A percentile compares a stretch with the other conserved stretches of the same genome.
These are phyloP conservation scores for Mimachlamys varia DNA, from an alignment of 2,888 invertebrate genomes.

Conservation along the genomic window DNA sequence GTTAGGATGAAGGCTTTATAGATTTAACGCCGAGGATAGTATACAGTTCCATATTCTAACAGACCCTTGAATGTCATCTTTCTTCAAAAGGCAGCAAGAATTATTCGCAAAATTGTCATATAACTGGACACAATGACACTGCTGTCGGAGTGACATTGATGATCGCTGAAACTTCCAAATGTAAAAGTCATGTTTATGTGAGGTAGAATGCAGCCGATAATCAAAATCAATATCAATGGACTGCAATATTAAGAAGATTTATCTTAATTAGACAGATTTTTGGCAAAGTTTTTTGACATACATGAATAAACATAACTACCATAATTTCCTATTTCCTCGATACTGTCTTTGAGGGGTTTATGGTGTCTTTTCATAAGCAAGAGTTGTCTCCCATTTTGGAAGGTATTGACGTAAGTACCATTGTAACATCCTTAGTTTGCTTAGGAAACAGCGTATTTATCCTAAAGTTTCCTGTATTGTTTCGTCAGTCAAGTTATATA, in stretches of 20 bases:
- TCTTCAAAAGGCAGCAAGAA: neutral
- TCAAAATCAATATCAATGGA: neutral
- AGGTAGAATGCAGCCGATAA: neutral
- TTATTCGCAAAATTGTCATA: neutral
- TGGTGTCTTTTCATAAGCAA: no score
- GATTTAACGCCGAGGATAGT: neutral
- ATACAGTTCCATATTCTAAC: neutral
- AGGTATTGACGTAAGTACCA: no score
- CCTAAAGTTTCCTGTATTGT: no score
- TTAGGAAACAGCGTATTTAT: no score
- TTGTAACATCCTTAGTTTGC: no score
- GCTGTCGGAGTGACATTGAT: neutral
- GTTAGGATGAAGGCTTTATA: neutral
- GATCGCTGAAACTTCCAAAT: neutral
- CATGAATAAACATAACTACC: no score
- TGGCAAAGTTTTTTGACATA: no score
- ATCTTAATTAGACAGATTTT: no score
- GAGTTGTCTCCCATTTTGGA: no score
- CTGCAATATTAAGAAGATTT: neutral
- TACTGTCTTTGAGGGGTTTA: no score
- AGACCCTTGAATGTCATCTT: neutral
- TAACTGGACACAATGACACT: neutral
- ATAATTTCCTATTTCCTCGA: no score
- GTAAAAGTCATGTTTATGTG: neutral
- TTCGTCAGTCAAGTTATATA: no score